Percentiles rank a stretch among this genome's conserved stretches.
These are phyloP conservation scores for Melipona bicolor DNA, from an alignment of 2,888 invertebrate genomes.

Conservation along the genomic window DNA sequence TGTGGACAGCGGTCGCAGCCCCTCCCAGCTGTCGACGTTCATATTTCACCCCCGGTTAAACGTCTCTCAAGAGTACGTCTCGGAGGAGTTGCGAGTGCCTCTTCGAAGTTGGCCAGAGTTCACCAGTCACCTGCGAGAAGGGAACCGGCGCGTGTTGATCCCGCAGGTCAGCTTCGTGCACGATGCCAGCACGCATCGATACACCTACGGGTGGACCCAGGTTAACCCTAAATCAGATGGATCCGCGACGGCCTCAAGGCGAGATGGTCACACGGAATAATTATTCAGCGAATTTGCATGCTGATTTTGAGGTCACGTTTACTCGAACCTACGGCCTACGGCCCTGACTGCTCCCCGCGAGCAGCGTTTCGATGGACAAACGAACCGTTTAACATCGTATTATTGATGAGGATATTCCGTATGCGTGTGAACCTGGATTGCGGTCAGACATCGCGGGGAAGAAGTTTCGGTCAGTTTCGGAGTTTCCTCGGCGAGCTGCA, in stretches of 20 bases:
- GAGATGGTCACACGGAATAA: constrained; percentile 80
- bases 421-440: constrained; percentile 42
- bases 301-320: constrained; percentile 82
- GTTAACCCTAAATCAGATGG: constrained; percentile 72
- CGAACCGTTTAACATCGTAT: constrained; percentile 42
- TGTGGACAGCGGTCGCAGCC: constrained; percentile 18
- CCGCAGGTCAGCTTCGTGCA: background rate
- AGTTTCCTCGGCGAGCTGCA: background rate
- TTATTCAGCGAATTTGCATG: constrained; percentile 82
- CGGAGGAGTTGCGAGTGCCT: constrained; percentile 34
- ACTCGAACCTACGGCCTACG: constrained; percentile 57
- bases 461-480: constrained; percentile 2
- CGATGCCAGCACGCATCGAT: background rate
- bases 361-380: constrained; percentile 37
- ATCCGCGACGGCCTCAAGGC: constrained; percentile 63
- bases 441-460: constrained; percentile 15
- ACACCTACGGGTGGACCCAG: background rate
- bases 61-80: constrained; percentile 53
- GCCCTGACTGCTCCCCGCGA: background rate
- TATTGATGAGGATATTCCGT: constrained; percentile 45
- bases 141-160: background rate
- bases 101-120: constrained; percentile 32
- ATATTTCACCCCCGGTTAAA: constrained; percentile 67
- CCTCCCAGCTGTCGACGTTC: constrained; percentile 41
- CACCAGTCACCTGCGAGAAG: background rate